Evolutionary conservation across 2,888 invertebrate species (phyloP).

Genomic region (Ganaspis brasiliensis): DNA sequence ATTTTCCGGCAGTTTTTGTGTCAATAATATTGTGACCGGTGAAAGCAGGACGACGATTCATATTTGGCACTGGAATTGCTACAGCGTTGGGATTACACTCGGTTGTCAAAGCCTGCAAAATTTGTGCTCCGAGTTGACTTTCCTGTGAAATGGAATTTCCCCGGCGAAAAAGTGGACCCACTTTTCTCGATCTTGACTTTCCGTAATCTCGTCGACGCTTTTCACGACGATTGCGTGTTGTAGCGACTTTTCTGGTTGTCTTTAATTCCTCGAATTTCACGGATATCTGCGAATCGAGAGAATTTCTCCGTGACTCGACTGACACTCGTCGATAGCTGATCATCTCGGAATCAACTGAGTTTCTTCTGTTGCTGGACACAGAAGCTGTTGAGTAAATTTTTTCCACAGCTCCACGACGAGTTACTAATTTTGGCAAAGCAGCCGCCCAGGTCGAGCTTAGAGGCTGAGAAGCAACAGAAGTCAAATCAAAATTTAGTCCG

Average conservation of each 20-base stretch:
- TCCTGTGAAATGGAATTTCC: constrained; percentile 92
- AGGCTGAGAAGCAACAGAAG: constrained; percentile 90
- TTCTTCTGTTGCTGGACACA: constrained; percentile 82
- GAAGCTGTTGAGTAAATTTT: constrained; percentile 81
- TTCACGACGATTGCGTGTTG: constrained; percentile 70
- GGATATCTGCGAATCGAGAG: constrained; percentile 93
- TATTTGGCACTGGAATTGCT: constrained; percentile 82
- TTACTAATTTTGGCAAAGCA: constrained; percentile 92
- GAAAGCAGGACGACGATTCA: constrained; percentile 81
- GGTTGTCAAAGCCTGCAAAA: constrained; percentile 85
- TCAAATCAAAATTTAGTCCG: constrained; percentile 88
- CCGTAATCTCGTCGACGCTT: constrained; percentile 48
- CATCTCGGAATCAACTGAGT: constrained; percentile 84
- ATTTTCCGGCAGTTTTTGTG: constrained; percentile 69
- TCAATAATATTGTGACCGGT: constrained; percentile 80
- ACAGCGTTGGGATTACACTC: constrained; percentile 81
- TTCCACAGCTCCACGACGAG: constrained; percentile 89
- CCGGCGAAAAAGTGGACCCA: constrained; percentile 76
- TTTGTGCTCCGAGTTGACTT: constrained; percentile 88
- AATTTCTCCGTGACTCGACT: constrained; percentile 92
- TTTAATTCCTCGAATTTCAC: constrained; percentile 85
- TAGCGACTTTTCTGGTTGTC: constrained; percentile 85
- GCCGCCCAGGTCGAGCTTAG: constrained; percentile 96
- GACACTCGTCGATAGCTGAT: constrained; percentile 92
- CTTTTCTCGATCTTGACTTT: constrained; percentile 66